Percentiles rank a stretch among this genome's conserved stretches.
phyloP scores from a whole-genome alignment of 2,888 invertebrate species.

The Callosobruchus maculatus region DNA sequence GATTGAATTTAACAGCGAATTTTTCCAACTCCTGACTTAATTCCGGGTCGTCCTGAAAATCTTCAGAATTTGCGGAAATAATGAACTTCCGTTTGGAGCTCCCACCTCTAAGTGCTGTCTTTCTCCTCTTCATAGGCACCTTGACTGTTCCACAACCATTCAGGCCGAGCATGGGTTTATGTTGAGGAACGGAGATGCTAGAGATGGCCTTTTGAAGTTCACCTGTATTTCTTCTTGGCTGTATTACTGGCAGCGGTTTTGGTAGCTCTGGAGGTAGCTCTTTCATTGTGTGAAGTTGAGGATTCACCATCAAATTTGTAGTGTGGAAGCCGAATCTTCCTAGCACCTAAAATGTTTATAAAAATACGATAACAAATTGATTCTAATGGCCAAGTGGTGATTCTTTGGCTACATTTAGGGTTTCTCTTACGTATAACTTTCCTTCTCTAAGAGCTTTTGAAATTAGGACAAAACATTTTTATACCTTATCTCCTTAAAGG shows the following conservation, averaged over 20 bases:
- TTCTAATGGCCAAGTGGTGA: no score
- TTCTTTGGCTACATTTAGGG: no score
- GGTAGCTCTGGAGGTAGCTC: slow-evolving; percentile 28
- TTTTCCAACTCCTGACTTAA: slow-evolving; percentile 44
- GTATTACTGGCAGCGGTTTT: slow-evolving; percentile 1
- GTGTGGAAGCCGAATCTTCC: slow-evolving; percentile 46
- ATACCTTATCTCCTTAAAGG: no score
- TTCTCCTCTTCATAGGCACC: slow-evolving; percentile 20
- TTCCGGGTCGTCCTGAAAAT: slow-evolving; percentile 48
- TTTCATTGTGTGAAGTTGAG: slow-evolving; percentile 44
- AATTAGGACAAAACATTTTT: no score
- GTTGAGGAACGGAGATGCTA: slow-evolving; percentile 17
- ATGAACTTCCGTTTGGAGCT: slow-evolving; percentile 25
- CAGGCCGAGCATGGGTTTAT: slow-evolving; percentile 8
- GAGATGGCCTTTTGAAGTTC: slow-evolving; percentile 35
- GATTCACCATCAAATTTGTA: slow-evolving; percentile 48
- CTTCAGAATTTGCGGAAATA: slow-evolving; percentile 20
- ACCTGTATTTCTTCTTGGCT: slow-evolving; percentile 18
- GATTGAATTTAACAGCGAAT: slow-evolving; percentile 34
- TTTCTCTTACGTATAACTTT: no score
- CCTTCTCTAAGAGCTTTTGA: no score
- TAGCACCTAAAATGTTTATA: slow-evolving; percentile 37
- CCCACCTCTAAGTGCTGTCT: slow-evolving; percentile 34
- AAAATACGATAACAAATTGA: no score
- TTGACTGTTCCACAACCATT: slow-evolving; percentile 16